phyloP scores from a whole-genome alignment of 2,888 invertebrate genomes.

The Phaedon cochleariae region DNA sequence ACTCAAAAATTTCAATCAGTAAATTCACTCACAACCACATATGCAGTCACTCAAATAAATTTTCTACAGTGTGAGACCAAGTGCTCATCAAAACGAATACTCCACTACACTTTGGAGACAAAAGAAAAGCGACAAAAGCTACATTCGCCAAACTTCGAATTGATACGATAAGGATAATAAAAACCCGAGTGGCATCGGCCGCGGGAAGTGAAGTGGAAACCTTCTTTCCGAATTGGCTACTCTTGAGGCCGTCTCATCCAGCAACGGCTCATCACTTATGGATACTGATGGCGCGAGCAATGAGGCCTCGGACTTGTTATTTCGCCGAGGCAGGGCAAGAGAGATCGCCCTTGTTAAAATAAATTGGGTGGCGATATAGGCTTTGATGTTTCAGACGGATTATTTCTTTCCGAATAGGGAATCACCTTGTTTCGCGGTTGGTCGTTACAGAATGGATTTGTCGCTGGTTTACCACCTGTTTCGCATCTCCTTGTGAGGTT shows the following conservation, averaged over 20 bases:
- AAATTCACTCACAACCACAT: too few species aligned
- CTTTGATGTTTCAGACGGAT: constrained; percentile 56
- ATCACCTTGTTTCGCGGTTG: constrained; percentile 23
- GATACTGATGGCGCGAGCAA: constrained; percentile 80
- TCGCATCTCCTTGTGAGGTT: neutral
- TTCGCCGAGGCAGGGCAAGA: constrained; percentile 43
- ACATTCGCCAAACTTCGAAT: too few species aligned
- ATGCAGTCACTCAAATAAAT: too few species aligned
- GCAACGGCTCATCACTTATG: constrained; percentile 73
- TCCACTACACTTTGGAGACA: too few species aligned
- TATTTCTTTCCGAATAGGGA: constrained; percentile 35
- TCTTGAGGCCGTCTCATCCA: constrained; percentile 50
- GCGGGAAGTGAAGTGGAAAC: constrained; percentile 46
- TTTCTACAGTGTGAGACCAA: too few species aligned
- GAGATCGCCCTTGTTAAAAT: constrained; percentile 60
- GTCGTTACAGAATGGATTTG: constrained; percentile 18
- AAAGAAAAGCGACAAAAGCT: too few species aligned
- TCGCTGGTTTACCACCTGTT: neutral
- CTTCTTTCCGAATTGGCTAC: constrained; percentile 56
- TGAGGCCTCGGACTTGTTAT: constrained; percentile 65
- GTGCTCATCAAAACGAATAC: too few species aligned
- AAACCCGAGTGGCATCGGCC: constrained; percentile 43
- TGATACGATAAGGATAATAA: constrained; percentile 52
- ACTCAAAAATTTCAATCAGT: too few species aligned
- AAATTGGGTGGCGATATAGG: constrained; percentile 61